phyloP scores from a whole-genome alignment of 2,113 vertebrate genomes.

The Bubalus kerabau region DNA sequence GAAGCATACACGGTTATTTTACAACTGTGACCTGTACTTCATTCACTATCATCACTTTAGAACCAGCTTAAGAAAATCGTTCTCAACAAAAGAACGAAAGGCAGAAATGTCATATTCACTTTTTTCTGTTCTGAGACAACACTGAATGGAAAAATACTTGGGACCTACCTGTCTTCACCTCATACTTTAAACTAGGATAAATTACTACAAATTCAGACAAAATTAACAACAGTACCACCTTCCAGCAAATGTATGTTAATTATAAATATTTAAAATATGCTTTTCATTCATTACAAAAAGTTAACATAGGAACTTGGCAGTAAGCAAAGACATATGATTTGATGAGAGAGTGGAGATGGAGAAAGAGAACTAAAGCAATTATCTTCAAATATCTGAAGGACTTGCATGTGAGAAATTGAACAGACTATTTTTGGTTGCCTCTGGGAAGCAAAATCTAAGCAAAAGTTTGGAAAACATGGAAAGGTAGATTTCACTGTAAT shows the following conservation, averaged over 20 bases:
- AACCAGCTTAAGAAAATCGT: not conserved
- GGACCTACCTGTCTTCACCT: not conserved
- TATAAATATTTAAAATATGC: not conserved
- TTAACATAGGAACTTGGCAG: not conserved
- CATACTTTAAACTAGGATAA: not conserved
- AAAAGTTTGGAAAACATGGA: not conserved
- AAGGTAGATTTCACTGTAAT: not conserved
- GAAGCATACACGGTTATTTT: not conserved
- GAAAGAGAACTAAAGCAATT: not conserved
- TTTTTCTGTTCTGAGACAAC: not conserved
- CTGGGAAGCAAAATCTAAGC: not conserved
- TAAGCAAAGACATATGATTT: not conserved
- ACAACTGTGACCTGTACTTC: not conserved
- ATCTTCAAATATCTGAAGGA: not conserved
- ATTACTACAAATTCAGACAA: not conserved
- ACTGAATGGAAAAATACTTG: not conserved
- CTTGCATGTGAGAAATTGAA: not conserved
- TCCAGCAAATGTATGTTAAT: not conserved
- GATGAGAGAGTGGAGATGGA: not conserved
- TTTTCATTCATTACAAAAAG: not conserved
- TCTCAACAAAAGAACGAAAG: not conserved
- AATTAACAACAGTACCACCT: not conserved
- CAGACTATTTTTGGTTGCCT: not conserved
- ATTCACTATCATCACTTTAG: not conserved
- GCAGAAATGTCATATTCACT: not conserved